Conservation (phyloP, 2,113 vertebrate genomes). For the Centrocercus urophasianus region DNA sequence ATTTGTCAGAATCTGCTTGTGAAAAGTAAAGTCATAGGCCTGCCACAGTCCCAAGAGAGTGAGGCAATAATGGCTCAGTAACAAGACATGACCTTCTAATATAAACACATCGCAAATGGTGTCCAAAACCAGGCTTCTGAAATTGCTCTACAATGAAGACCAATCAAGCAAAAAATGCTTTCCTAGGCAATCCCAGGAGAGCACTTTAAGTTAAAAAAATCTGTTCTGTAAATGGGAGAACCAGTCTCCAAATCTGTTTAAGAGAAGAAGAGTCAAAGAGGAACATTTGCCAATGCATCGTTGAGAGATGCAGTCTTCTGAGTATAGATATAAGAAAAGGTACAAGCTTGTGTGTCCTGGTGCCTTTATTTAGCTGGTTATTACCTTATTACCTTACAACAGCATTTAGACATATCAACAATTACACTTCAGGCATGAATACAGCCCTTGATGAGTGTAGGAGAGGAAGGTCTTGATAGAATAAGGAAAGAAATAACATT, state of each 20-base stretch:
- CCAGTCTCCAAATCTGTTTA: neutral
- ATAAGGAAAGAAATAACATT: neutral
- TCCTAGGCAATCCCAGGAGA: neutral
- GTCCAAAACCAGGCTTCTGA: conserved; percentile 25
- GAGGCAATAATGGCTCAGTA: conserved; percentile 12
- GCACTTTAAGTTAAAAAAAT: neutral
- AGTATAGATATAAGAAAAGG: neutral
- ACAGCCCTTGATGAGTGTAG: neutral
- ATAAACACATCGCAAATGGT: conserved; percentile 20
- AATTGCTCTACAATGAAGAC: conserved; percentile 44
- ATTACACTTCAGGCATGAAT: neutral
- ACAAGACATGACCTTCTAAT: conserved; percentile 18
- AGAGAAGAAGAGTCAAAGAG: neutral
- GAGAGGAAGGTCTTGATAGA: neutral
- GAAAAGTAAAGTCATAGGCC: conserved; percentile 4
- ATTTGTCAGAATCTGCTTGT: neutral
- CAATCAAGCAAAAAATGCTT: conserved; percentile 24
- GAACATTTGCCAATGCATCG: neutral
- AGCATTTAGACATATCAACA: neutral
- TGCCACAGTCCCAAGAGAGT: neutral
- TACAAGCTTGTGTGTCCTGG: neutral
- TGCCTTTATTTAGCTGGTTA: neutral
- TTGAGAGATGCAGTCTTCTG: neutral
- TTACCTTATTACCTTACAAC: neutral
- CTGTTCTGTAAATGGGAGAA: conserved; percentile 21